Percentiles rank a stretch among this genome's conserved stretches.
Conservation (phyloP, 2,888 invertebrate genomes). For the Cynaeus angustus region DNA sequence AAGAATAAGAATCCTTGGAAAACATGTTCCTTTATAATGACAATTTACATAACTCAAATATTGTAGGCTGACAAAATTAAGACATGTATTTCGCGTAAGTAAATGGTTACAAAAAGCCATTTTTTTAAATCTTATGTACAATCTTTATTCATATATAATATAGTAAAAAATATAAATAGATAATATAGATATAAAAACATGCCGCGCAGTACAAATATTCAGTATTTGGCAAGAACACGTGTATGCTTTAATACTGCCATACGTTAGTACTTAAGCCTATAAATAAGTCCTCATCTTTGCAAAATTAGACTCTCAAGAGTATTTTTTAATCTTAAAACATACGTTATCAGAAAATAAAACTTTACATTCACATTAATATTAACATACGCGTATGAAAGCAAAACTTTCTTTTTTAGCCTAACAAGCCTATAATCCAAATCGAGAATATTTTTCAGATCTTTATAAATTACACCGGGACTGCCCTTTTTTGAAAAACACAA, state of each 20-base stretch:
- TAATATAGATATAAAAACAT: conserved; percentile 36
- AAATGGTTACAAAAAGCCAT: too few species aligned
- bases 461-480: too few species aligned
- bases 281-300: conserved; percentile 12
- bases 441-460: conserved; percentile 3
- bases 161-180: conserved; percentile 44
- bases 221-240: conserved; percentile 42
- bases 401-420: conserved; percentile 1
- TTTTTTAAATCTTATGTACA: conserved; percentile 9
- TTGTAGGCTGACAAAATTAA: not conserved
- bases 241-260: conserved; percentile 41
- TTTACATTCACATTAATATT: not conserved
- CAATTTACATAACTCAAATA: too few species aligned
- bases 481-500: too few species aligned
- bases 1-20: too few species aligned
- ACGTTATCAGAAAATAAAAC: not conserved
- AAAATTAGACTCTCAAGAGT: conserved; percentile 7
- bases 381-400: too few species aligned
- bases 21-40: too few species aligned
- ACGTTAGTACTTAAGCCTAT: conserved; percentile 35
- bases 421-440: conserved; percentile 8
- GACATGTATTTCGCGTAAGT: too few species aligned
- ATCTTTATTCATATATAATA: conserved; percentile 31
- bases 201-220: conserved; percentile 25
- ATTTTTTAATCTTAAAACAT: not conserved